Conservation (phyloP, 1,140 invertebrate genomes). For the Globodera ellingtonae region DNA sequence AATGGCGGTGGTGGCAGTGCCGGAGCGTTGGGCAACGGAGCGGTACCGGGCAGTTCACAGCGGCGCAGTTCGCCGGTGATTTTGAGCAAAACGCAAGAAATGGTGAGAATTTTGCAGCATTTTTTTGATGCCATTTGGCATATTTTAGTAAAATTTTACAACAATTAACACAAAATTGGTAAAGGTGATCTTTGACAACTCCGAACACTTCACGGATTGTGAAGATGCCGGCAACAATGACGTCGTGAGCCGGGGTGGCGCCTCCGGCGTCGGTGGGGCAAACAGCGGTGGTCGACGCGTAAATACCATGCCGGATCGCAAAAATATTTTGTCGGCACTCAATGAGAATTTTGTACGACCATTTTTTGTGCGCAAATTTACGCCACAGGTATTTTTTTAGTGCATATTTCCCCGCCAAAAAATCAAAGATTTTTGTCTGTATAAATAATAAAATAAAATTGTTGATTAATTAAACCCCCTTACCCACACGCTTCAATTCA, state of each 20-base stretch:
- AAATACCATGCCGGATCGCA: slow-evolving; percentile 38
- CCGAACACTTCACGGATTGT: slow-evolving; percentile 46
- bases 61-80: slow-evolving; percentile 45
- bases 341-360: slow-evolving; percentile 48
- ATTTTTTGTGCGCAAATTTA: slow-evolving; percentile 53
- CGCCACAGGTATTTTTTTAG: slow-evolving; percentile 36
- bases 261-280: not conserved
- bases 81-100: slow-evolving; percentile 55
- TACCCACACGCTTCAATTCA: slow-evolving; percentile 5
- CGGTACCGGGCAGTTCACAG: not conserved
- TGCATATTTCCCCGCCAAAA: too few relatives aligned
- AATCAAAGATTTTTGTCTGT: too few relatives aligned
- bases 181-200: slow-evolving; percentile 43
- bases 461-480: slow-evolving; percentile 2
- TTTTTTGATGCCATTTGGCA: not conserved
- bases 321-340: slow-evolving; percentile 47
- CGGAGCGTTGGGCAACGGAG: not conserved
- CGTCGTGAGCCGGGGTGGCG: not conserved
- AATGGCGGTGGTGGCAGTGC: slow-evolving; percentile 16
- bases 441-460: too few relatives aligned
- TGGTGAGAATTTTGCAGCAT: slow-evolving; percentile 29
- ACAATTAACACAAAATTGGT: not conserved
- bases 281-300: slow-evolving; percentile 5
- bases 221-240: slow-evolving; percentile 33
- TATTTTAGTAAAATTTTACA: not conserved